Conservation (phyloP, 2,113 vertebrate genomes). For the Gavialis gangeticus region DNA sequence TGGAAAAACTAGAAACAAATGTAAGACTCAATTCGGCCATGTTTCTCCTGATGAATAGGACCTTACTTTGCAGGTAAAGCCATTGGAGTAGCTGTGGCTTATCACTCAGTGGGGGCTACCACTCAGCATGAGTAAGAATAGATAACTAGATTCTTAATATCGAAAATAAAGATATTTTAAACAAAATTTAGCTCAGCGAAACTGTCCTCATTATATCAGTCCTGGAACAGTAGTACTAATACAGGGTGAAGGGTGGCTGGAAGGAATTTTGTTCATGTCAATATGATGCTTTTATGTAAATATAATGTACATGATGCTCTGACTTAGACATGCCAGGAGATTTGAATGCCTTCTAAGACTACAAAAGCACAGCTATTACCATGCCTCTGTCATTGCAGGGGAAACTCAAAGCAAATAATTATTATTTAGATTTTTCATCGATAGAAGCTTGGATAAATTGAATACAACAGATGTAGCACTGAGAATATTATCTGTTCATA, state of each 20-base stretch:
- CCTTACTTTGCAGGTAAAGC: neutral
- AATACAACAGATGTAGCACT: neutral
- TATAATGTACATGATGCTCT: neutral
- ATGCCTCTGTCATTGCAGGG: neutral
- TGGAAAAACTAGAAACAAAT: neutral
- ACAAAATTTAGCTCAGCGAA: neutral
- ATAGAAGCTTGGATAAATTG: neutral
- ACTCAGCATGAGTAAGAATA: neutral
- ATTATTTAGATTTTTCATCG: neutral
- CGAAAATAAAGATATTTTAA: conserved; percentile 5
- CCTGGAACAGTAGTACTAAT: neutral
- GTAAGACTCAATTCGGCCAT: neutral
- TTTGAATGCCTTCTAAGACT: neutral
- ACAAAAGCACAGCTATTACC: neutral
- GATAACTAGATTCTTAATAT: neutral
- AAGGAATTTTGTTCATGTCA: neutral
- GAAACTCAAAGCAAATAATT: neutral
- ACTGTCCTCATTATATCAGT: neutral
- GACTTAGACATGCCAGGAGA: neutral
- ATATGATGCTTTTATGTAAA: neutral
- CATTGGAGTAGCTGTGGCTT: neutral
- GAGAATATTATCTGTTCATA: neutral
- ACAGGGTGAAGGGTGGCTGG: neutral
- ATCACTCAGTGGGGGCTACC: neutral
- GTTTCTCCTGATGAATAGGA: neutral